Base-by-base conservation (phyloP, 37 sponge, comb jelly and placozoan genomes). In the Dysidea cf. avara region DNA sequence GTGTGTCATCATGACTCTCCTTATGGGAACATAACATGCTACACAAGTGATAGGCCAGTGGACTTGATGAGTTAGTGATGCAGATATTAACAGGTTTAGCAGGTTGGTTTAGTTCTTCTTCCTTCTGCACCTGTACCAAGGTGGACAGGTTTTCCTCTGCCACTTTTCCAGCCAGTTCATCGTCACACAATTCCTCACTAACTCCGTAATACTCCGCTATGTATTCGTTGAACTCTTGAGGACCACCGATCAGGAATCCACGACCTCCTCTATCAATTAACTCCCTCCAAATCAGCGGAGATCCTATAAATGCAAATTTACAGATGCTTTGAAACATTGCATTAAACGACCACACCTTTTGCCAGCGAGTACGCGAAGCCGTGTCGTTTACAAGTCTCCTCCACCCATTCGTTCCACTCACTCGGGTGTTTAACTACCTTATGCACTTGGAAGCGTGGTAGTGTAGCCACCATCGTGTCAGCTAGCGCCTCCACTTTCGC, bases 271-370 rank as follows among this genome's bases (percentile, higher is more conserved):
- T 55, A 59, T 98, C 90, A 17, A 98, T 77, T 60, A 98, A 74
- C 64, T 98, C 99, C 51, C 99, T 53, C 96, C 96, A 98, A 14
- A 98, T 77, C n/a, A 98, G 74, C 2, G 88, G 87, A n/a, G 93
- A 89, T n/a, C 66, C 68, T 29, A 28, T 30, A 11, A 1, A 57
- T 14, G 59, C 56, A 34, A 81, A 86, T 18, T 58, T 39, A 87
- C 90, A 96, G 20, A 81, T 87, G 28, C 61, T 68, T 12, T 55
- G 18, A 0, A 30, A 39, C 56, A 91, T 92, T 31, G 56, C 56
- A 20, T 81, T 62, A 25, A 26, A 37, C 55, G 90, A 20, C 97
- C 97, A 96, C 2, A 6, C 47, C 22, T 69, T 34, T 94, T 94
- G 92, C 20, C 89, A 87, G 16, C 40, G 68, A 28, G 53, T 64